phyloP scores from a whole-genome alignment of 2,113 vertebrate genomes.

The Xyliphius kryptos region DNA sequence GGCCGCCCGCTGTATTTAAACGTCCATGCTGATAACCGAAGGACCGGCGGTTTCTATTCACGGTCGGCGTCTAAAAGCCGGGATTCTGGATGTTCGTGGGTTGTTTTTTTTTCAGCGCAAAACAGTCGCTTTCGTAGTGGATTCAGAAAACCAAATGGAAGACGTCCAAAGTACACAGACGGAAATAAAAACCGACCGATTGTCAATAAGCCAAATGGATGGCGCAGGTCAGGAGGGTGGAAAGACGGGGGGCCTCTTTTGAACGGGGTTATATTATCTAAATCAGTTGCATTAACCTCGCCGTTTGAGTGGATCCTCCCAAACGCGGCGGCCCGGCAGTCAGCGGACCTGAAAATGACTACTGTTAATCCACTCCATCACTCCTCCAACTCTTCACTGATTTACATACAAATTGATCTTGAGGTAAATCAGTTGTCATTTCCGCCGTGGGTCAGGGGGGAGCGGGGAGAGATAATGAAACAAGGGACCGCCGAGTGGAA shows the following conservation, averaged over 20 bases:
- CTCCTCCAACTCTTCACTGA: constrained; percentile 61
- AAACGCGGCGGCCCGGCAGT: constrained; percentile 39
- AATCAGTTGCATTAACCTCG: constrained; percentile 65
- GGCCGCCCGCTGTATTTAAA: constrained; percentile 49
- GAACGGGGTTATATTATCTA: constrained; percentile 59
- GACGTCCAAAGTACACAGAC: no score
- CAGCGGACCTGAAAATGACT: constrained; percentile 55
- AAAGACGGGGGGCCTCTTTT: neutral
- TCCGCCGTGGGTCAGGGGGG: constrained; percentile 61
- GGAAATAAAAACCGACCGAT: no score
- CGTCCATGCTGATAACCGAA: constrained; percentile 33
- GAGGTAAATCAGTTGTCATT: constrained; percentile 75
- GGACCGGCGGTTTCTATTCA: constrained; percentile 36
- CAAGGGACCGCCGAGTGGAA: constrained; percentile 62
- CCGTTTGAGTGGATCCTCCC: constrained; percentile 34
- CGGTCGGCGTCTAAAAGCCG: constrained; percentile 27
- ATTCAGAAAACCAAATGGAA: no score
- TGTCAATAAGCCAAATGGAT: no score
- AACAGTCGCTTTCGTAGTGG: no score
- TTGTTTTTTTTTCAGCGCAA: neutral
- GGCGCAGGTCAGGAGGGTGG: no score
- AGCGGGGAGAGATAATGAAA: constrained; percentile 73
- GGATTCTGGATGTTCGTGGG: neutral
- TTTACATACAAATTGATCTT: constrained; percentile 78
- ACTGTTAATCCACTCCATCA: constrained; percentile 58